Base-by-base conservation (phyloP, 2,113 vertebrate genomes). In the Psammodynastes pulverulentus region DNA sequence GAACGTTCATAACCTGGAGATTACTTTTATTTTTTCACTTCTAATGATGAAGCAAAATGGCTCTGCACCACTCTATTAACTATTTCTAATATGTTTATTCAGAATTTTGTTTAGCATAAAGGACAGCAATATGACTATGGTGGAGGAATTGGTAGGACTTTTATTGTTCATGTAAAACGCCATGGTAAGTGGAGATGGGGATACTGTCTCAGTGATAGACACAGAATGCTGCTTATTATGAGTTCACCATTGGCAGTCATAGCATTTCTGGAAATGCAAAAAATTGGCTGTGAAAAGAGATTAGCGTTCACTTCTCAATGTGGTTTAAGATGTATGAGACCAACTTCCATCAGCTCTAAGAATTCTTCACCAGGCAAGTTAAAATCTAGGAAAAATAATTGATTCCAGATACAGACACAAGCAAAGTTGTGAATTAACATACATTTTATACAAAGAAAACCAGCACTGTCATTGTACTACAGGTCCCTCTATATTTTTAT, bases 101-200 rank as follows among this genome's bases (percentile, higher is more conserved):
- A 39, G n/a, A 79, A 79, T 79, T 79, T 39, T 39, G 13, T 19
- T 39, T 79, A 39, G n/a, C 67, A 39, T 79, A 79, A 72, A 79
- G 15, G 34, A 39, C 1, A n/a, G 17, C n/a, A 39, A 39, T 79
- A 72, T 72, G 15, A 19, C 5, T 3, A 79, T 15, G 19, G 34
- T 39, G 67, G 15, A 39, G 34, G 34, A 15, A 39, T 79, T 17
- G n/a, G n/a, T 72, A 72, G n/a, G n/a, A 39, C 15, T 6, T 79
- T 79, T 79, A 39, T 39, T 79, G 67, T 79, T 79, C 67, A 39
- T 79, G 1, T 39, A 39, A 79, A 79, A 79, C 39, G n/a, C n/a
- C n/a, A 19, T 19, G n/a, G n/a, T 39, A 79, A 39, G n/a, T 0
- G 15, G n/a, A 21, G 1, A 2, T 4, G n/a, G 6, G 15, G 15